These are phyloP conservation scores for Pocillopora meandrina DNA, from an alignment of 92 coral and sea anemone genomes.

Conservation along the genomic window DNA sequence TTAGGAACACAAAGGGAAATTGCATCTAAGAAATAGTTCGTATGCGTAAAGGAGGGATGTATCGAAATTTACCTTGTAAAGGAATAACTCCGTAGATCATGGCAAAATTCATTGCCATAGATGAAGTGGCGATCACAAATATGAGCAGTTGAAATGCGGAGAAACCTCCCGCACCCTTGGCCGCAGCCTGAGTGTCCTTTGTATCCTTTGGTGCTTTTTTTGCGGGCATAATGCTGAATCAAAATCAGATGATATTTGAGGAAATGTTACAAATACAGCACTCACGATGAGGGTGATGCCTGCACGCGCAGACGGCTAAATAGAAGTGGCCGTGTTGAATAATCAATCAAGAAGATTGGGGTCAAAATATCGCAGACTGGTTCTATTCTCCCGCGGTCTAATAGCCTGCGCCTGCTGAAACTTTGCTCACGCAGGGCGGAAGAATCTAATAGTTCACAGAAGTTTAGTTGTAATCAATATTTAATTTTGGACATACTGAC, in stretches of 20 bases:
- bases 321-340: neutral
- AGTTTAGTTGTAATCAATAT: neutral
- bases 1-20: neutral
- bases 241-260: neutral
- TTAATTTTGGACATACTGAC: neutral
- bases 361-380: neutral
- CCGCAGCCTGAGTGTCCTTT: constrained; percentile 13
- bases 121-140: constrained; percentile 80
- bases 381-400: constrained; percentile 10
- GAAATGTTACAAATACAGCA: neutral
- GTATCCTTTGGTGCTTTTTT: constrained; percentile 41
- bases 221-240: constrained; percentile 43
- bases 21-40: neutral
- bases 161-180: constrained; percentile 52
- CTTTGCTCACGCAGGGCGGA: neutral
- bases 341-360: constrained; percentile 11
- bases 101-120: constrained; percentile 84
- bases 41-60: neutral
- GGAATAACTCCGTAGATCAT: constrained; percentile 80
- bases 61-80: constrained; percentile 60
- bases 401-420: constrained; percentile 14
- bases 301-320: neutral
- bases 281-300: neutral
- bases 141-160: constrained; percentile 79
- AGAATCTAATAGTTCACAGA: neutral